Base-by-base conservation (phyloP, 2,113 vertebrate species). In the Corvus moneduloides region DNA sequence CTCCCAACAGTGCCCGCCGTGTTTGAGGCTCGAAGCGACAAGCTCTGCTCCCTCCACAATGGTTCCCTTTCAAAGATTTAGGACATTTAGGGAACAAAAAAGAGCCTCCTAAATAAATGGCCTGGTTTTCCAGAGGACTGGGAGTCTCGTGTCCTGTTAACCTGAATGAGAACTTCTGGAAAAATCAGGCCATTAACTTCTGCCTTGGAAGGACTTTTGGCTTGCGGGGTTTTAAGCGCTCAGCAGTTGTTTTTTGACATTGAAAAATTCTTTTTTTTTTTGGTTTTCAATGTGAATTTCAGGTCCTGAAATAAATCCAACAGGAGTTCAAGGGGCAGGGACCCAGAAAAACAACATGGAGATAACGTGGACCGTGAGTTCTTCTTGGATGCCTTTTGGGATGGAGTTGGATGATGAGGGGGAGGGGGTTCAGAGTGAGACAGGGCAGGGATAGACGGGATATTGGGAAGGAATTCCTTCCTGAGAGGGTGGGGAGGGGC, bases 301-400 rank as follows among this genome's bases (percentile, higher is more conserved):
- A 99, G 99, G 98, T 58, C 99, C 99, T 28, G 99, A 99, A 96
- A 95, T 98, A 44, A 98, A 99, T 56, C 99, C 99, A 8, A 95
- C 95, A 1, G 98, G 98, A 17, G 98, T 99, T 26, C 98, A 98
- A 90, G 99, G 99, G 27, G 98, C 97, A 84, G 99, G 99, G 51
- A 98, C 98, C 85, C 98, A 98, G 46, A 99, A 98, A 90, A 99
- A 98, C 97, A 99, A 99, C 87, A 99, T 99, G 99, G 99, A 99
- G 97, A 99, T 99, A 95, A 99, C 98, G 0, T 99, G 99, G 99
- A 99, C 98, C 82, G 99, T 99, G 95, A 98, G 98, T 93, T 64
- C 7, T 28, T 17, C 68, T 51, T 15, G 14, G 43, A 6, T 46
- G 37, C 6, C 4, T 43, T 62, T 76, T 62, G 72, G 48, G 48